Percentiles rank a stretch among this genome's conserved stretches.
phyloP scores from a whole-genome alignment of 2,797 vertebrate genomes.

The Synanceia verrucosa region DNA sequence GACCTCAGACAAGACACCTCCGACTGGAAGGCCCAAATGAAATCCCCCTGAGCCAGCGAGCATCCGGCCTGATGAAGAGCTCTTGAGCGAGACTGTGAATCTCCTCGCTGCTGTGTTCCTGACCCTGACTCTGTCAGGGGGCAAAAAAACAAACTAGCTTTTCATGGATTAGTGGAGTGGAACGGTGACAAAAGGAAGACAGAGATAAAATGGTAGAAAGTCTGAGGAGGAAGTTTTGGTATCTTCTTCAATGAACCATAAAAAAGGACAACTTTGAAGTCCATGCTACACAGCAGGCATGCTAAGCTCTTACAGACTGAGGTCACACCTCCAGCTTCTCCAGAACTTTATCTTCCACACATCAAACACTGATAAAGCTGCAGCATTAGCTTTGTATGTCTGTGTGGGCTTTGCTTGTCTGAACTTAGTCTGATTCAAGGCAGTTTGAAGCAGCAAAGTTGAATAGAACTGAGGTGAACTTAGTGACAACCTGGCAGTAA shows the following conservation, averaged over 20 bases:
- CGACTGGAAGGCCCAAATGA: not conserved
- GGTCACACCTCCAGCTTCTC: not conserved
- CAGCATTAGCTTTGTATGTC: not conserved
- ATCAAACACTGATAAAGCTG: not conserved
- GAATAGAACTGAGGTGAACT: not conserved
- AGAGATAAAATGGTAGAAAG: not conserved
- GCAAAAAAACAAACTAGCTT: not conserved
- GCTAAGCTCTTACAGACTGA: not conserved
- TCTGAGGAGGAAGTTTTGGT: not conserved
- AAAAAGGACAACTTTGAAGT: not conserved
- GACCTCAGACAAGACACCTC: constrained; percentile 12
- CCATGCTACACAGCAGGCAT: not conserved
- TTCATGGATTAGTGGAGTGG: not conserved
- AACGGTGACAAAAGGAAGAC: not conserved
- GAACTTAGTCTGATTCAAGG: constrained; percentile 5
- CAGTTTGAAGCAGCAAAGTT: not conserved
- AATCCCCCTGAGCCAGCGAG: not conserved
- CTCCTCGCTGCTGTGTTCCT: not conserved
- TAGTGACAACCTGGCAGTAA: not conserved
- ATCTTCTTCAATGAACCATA: not conserved
- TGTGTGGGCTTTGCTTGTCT: not conserved
- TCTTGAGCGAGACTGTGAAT: not conserved
- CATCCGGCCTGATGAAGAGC: constrained; percentile 1
- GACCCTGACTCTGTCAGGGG: not conserved
- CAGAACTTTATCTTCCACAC: not conserved